A percentile compares a stretch with the other conserved stretches of the same genome.
phyloP scores from a whole-genome alignment of 2,797 vertebrate genomes.

The Sebastes trivittatus region DNA sequence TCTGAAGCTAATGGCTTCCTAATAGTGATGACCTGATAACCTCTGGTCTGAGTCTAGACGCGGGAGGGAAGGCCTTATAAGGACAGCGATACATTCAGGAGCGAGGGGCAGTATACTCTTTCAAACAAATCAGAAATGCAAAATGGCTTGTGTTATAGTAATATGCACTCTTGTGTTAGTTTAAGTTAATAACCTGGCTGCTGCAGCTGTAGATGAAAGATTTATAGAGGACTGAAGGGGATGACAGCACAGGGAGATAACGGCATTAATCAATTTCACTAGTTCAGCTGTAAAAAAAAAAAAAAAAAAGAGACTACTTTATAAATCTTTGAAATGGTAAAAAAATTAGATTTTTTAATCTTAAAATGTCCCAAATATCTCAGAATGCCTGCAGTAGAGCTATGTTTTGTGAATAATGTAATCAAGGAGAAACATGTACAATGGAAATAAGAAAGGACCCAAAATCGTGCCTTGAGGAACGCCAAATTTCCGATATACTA shows the following conservation, averaged over 20 bases:
- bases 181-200: not conserved
- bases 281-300: not conserved
- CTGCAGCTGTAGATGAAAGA: not conserved
- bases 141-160: not conserved
- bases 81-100: constrained; percentile 1
- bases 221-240: not conserved
- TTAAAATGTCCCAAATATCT: not conserved
- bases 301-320: not conserved
- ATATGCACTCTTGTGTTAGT: not conserved
- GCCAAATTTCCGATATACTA: not conserved
- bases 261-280: not conserved
- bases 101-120: not conserved
- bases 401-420: not conserved
- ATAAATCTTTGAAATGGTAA: not conserved
- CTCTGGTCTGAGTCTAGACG: constrained; percentile 8
- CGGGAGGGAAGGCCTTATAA: not conserved
- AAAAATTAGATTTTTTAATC: not conserved
- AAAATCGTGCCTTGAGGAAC: not conserved
- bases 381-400: not conserved
- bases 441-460: not conserved
- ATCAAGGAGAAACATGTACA: not conserved
- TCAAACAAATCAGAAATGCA: not conserved
- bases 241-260: not conserved
- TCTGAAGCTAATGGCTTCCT: not conserved
- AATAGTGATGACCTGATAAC: constrained; percentile 37